These are phyloP conservation scores for Thereva nobilitata DNA, from an alignment of 2,888 invertebrate genomes.

Conservation along the genomic window DNA sequence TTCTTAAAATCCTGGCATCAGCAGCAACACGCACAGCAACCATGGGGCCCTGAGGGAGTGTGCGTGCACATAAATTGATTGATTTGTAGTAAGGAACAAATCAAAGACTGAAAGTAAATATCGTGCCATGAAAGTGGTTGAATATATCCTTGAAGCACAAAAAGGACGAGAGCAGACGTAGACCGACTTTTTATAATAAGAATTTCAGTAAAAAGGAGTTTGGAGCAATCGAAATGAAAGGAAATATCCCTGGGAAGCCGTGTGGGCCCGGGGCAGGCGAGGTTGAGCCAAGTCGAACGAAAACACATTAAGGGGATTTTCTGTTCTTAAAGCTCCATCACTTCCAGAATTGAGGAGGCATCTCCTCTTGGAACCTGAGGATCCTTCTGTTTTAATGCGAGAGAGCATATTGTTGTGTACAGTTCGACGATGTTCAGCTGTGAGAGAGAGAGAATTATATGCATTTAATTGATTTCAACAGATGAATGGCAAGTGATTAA, in stretches of 20 bases:
- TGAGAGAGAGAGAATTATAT: slow-evolving; percentile 25
- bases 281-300: slow-evolving; percentile 4
- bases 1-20: slow-evolving; percentile 3
- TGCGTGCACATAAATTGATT: slow-evolving; percentile 32
- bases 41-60: slow-evolving; percentile 6
- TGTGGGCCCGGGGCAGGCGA: too few species aligned
- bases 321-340: slow-evolving; percentile 21
- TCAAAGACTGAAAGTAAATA: slow-evolving; percentile 29
- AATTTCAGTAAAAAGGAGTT: background rate
- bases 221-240: slow-evolving; percentile 6
- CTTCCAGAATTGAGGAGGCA: slow-evolving; percentile 3
- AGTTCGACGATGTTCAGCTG: background rate
- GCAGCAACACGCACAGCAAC: slow-evolving; percentile 9
- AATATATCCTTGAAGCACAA: background rate
- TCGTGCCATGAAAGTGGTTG: slow-evolving; percentile 13
- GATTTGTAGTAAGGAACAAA: slow-evolving; percentile 28
- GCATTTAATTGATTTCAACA: slow-evolving; percentile 26
- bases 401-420: slow-evolving; percentile 17
- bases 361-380: slow-evolving; percentile 4
- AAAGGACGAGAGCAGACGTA: slow-evolving; percentile 8
- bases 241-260: slow-evolving; percentile 12
- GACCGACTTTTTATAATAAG: slow-evolving; percentile 13
- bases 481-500: background rate
- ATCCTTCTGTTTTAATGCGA: slow-evolving; percentile 22
- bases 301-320: slow-evolving; percentile 34